phyloP scores from a whole-genome alignment of 2,113 vertebrate genomes.

The Propithecus coquereli region DNA sequence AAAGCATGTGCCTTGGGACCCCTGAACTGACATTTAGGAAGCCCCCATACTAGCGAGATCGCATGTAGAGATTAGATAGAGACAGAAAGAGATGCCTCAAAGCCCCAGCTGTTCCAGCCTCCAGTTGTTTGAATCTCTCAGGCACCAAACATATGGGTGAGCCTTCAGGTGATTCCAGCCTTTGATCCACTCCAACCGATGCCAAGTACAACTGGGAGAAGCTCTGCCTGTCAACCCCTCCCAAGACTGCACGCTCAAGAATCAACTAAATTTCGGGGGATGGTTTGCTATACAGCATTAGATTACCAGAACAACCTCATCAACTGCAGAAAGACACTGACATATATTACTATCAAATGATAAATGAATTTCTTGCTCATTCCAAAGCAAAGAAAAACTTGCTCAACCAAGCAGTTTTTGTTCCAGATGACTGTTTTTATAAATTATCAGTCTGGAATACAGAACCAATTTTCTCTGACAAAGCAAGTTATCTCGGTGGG shows the following conservation, averaged over 20 bases:
- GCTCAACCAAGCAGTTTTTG: background rate
- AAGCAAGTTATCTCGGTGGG: background rate
- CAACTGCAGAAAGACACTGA: background rate
- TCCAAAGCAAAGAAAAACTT: background rate
- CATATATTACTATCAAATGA: background rate
- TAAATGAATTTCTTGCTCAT: background rate
- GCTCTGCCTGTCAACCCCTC: background rate
- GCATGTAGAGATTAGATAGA: background rate
- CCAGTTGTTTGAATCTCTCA: background rate
- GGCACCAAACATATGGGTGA: background rate
- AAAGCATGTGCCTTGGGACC: background rate
- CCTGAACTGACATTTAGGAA: background rate
- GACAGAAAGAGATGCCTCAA: too few relatives aligned
- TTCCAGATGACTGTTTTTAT: background rate
- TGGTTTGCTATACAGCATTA: background rate
- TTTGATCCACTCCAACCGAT: background rate
- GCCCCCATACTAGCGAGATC: background rate
- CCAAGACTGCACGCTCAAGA: background rate
- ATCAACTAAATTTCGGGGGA: background rate
- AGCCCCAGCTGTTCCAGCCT: background rate
- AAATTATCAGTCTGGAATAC: background rate
- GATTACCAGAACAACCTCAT: background rate
- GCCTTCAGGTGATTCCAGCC: background rate
- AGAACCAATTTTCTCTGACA: background rate
- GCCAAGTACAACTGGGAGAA: background rate